Evolutionary conservation across 2,113 vertebrate genomes (phyloP).

Genomic region (Ciconia stormi): DNA sequence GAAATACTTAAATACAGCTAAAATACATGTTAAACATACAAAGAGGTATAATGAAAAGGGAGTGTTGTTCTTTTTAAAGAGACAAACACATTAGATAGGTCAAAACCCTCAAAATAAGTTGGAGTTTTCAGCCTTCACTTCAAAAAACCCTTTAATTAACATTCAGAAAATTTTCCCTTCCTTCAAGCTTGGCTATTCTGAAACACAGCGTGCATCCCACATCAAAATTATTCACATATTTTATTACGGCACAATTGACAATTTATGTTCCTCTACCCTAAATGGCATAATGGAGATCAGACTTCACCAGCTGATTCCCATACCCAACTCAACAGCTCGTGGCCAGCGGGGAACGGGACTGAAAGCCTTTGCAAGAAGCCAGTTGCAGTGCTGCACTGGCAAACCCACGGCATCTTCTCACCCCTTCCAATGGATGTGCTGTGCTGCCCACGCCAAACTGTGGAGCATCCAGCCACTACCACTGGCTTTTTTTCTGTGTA

Average conservation of each 20-base stretch:
- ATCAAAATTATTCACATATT: not conserved
- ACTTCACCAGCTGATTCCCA: not conserved
- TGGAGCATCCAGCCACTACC: not conserved
- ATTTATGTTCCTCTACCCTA: not conserved
- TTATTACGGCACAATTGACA: not conserved
- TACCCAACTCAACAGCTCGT: not conserved
- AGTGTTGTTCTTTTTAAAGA: not conserved
- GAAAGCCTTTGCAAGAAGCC: not conserved
- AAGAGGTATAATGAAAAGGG: not conserved
- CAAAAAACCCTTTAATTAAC: not conserved
- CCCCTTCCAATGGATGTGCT: not conserved
- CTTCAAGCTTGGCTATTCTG: not conserved
- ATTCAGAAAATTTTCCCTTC: not conserved
- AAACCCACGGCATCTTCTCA: not conserved
- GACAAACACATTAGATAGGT: not conserved
- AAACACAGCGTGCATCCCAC: not conserved
- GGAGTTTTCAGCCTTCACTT: not conserved
- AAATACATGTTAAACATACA: not conserved
- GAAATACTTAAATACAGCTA: not conserved
- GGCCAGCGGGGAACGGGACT: not conserved
- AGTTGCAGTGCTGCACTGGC: not conserved
- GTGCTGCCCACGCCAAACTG: rapidly evolving
- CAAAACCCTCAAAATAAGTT: not conserved
- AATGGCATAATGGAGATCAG: not conserved
- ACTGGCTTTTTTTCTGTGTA: not conserved